Evolutionary conservation across 1,140 invertebrate species (phyloP).

Genomic region (Eupeodes corollae): DNA sequence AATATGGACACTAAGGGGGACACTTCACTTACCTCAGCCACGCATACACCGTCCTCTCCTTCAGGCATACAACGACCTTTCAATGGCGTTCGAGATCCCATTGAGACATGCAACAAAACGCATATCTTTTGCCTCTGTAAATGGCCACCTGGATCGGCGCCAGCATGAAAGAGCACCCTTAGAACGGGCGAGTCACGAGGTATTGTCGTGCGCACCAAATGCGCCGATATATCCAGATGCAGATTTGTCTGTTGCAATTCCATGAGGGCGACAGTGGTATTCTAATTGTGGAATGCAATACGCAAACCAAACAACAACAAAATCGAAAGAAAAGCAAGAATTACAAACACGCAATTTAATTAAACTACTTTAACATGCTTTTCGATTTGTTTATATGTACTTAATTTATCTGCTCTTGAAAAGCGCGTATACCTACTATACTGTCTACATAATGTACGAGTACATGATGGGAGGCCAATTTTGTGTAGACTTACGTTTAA

Average conservation of each 20-base stretch:
- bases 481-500: constrained; percentile 28
- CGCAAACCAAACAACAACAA: too few species aligned
- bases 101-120: constrained; percentile 59
- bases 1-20: too few species aligned
- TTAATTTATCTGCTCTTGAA: too few species aligned
- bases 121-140: constrained; percentile 49
- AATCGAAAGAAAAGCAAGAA: too few species aligned
- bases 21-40: constrained; percentile 48
- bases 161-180: constrained; percentile 79
- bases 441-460: too few species aligned
- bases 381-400: too few species aligned
- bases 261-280: constrained; percentile 30
- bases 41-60: constrained; percentile 77
- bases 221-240: constrained; percentile 78
- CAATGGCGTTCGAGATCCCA: constrained; percentile 47
- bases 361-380: too few species aligned
- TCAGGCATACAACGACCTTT: constrained; percentile 77
- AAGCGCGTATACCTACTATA: too few species aligned
- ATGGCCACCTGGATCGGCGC: constrained; percentile 55
- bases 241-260: constrained; percentile 59
- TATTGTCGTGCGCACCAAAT: constrained; percentile 73
- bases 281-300: constrained; percentile 11
- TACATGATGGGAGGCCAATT: too few species aligned
- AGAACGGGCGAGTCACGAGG: constrained; percentile 76
- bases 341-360: too few species aligned